These are phyloP conservation scores for Orius insidiosus DNA, from an alignment of 1,140 invertebrate genomes.

Conservation along the genomic window DNA sequence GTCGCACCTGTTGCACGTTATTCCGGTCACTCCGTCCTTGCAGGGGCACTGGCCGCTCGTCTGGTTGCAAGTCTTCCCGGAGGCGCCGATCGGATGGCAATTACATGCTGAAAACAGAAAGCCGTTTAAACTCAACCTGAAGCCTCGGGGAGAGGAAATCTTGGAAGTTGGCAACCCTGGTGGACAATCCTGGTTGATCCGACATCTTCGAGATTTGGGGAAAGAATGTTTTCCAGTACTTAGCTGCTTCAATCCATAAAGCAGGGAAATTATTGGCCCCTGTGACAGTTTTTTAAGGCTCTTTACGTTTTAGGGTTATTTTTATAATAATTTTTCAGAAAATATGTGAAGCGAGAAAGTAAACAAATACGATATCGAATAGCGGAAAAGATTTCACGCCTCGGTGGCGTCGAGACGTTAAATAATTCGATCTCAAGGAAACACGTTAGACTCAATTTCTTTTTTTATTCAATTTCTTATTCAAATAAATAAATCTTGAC, in stretches of 20 bases:
- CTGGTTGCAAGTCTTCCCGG: constrained; percentile 94
- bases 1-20: constrained; percentile 92
- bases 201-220: too few species aligned
- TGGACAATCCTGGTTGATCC: too few species aligned
- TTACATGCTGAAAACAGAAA: constrained; percentile 65
- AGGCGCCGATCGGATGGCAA: constrained; percentile 94
- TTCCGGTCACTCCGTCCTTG: constrained; percentile 97
- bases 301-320: too few species aligned
- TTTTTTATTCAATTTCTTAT: not conserved
- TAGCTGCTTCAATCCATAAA: too few species aligned
- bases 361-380: constrained; percentile 1
- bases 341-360: not conserved
- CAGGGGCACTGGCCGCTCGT: constrained; percentile 97
- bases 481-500: not conserved
- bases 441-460: not conserved
- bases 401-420: too few species aligned
- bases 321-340: not conserved
- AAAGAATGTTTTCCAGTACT: too few species aligned
- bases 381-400: not conserved
- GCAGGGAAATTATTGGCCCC: too few species aligned
- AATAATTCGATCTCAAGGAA: too few species aligned
- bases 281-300: too few species aligned
- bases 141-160: too few species aligned
- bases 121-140: too few species aligned
- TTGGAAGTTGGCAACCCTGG: too few species aligned